phyloP scores from a whole-genome alignment of 64 coral and sea anemone species.

The Cladopsammia gracilis region DNA sequence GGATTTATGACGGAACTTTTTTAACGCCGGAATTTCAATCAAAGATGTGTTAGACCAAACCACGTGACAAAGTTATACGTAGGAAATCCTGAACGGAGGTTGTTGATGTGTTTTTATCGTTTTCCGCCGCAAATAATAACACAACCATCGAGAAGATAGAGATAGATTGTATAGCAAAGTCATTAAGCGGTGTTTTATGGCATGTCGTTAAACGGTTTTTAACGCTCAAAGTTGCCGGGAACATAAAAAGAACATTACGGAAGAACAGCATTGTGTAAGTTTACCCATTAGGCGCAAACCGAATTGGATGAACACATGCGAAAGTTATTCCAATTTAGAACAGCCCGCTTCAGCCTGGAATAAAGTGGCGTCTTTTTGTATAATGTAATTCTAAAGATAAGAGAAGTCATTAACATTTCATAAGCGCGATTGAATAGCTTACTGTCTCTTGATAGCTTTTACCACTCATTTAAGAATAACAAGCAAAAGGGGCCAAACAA shows the following conservation, averaged over 20 bases:
- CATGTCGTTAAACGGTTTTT: too few species aligned
- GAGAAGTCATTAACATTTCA: constrained; percentile 26
- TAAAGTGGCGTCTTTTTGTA: background rate
- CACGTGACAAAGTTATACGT: background rate
- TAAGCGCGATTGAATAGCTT: constrained; percentile 19
- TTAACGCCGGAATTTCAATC: too few species aligned
- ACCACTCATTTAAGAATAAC: constrained; percentile 32
- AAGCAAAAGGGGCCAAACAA: background rate
- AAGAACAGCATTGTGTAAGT: too few species aligned
- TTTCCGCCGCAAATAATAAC: background rate
- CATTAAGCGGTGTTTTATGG: background rate
- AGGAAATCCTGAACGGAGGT: background rate
- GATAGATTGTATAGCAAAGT: background rate
- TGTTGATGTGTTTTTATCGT: background rate
- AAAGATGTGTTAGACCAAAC: background rate
- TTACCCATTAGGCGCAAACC: background rate
- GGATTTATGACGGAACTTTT: too few species aligned
- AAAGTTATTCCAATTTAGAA: background rate
- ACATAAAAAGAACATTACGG: too few species aligned
- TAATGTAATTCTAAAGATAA: background rate
- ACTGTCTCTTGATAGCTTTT: background rate
- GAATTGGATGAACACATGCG: background rate
- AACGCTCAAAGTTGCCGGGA: too few species aligned
- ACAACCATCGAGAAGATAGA: background rate
- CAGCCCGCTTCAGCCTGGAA: background rate